Conservation (phyloP, 2,113 vertebrate genomes). For the Odocoileus hemionus region DNA sequence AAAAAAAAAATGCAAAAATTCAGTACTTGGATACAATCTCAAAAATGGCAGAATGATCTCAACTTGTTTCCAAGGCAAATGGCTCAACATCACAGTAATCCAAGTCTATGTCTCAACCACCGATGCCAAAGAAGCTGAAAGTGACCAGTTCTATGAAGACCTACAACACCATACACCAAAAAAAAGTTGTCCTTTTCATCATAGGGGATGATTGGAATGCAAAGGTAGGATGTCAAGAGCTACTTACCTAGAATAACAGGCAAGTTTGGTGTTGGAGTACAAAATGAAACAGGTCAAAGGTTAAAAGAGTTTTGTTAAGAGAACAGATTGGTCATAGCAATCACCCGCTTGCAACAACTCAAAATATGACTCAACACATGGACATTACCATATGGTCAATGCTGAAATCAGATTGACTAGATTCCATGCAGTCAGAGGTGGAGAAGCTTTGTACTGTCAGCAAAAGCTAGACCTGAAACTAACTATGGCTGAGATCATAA, state of each 20-base stretch:
- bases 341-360: neutral
- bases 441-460: neutral
- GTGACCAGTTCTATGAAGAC: neutral
- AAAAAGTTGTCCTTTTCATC: neutral
- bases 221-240: neutral
- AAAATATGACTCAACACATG: neutral
- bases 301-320: neutral
- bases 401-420: accelerated
- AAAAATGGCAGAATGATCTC: neutral
- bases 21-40: neutral
- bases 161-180: neutral
- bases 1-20: neutral
- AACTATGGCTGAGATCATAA: neutral
- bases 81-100: neutral
- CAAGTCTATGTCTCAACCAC: neutral
- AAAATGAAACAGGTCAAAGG: neutral
- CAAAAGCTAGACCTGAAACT: neutral
- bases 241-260: neutral
- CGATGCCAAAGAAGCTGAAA: neutral
- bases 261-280: neutral
- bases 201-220: neutral
- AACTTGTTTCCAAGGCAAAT: neutral
- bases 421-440: neutral
- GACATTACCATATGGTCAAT: neutral
- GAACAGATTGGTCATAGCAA: neutral